Percentiles rank a stretch among this genome's conserved stretches.
phyloP scores from a whole-genome alignment of 1,140 invertebrate genomes.

The Propsilocerus akamusi region DNA sequence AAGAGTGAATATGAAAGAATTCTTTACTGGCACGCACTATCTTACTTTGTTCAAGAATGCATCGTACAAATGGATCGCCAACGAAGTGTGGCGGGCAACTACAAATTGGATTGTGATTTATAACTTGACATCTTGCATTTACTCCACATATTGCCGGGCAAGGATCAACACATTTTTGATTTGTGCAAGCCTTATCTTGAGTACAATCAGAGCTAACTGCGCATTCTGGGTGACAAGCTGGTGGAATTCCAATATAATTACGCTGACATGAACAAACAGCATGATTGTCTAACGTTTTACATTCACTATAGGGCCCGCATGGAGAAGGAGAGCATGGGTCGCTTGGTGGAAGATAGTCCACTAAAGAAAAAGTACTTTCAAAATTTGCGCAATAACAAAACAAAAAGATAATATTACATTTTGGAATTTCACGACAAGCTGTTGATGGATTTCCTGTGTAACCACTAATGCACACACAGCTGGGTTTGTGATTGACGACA shows the following conservation, averaged over 20 bases:
- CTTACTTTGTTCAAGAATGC: no score
- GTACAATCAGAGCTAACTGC: constrained; percentile 69
- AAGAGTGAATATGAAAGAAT: no score
- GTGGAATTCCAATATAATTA: constrained; percentile 55
- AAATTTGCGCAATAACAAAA: constrained; percentile 6
- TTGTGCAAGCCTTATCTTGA: constrained; percentile 54
- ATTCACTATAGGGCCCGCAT: constrained; percentile 64
- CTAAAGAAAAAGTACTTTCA: no score
- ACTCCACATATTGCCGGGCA: constrained; percentile 62
- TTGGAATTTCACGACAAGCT: constrained; percentile 28
- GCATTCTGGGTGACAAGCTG: constrained; percentile 64
- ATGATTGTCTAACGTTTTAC: constrained; percentile 45
- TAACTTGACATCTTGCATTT: constrained; percentile 61
- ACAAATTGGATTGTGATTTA: constrained; percentile 67
- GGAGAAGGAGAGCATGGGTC: constrained; percentile 52
- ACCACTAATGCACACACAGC: constrained; percentile 43
- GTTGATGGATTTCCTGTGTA: constrained; percentile 42
- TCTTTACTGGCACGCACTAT: no score
- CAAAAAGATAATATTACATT: constrained; percentile 10
- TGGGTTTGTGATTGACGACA: constrained; percentile 57
- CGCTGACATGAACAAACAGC: constrained; percentile 64
- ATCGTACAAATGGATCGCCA: constrained; percentile 64
- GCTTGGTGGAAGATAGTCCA: no score
- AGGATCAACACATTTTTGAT: constrained; percentile 59
- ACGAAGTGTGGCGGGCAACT: constrained; percentile 51